These are phyloP conservation scores for Potorous gilbertii DNA, from an alignment of 2,797 vertebrate species.

Conservation along the genomic window DNA sequence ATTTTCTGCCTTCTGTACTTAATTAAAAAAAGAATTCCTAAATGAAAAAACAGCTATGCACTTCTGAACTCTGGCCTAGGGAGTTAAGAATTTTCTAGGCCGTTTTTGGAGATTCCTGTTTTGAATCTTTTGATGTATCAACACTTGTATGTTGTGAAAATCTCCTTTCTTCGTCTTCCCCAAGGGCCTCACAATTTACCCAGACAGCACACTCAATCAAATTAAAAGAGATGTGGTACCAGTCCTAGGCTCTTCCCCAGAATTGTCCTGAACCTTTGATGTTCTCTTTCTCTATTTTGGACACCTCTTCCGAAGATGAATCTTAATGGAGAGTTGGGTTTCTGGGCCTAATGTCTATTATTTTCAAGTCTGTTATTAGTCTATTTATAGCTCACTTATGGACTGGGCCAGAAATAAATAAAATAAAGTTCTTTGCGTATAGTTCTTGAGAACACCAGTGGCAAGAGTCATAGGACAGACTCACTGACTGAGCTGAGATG, in stretches of 20 bases:
- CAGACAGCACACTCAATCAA: background rate
- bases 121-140: background rate
- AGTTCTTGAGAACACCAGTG: background rate
- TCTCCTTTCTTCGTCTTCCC: background rate
- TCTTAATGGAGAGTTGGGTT: background rate
- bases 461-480: background rate
- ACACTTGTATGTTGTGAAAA: slow-evolving; percentile 1
- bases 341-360: slow-evolving; percentile 11
- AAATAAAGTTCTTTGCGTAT: background rate
- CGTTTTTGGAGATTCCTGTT: background rate
- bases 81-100: background rate
- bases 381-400: background rate
- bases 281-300: background rate
- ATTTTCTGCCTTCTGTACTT: background rate
- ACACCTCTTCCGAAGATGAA: background rate
- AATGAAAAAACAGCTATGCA: background rate
- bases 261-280: background rate
- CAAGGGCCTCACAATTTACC: slow-evolving; percentile 17
- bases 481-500: background rate
- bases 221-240: background rate
- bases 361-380: background rate
- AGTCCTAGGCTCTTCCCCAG: background rate
- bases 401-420: background rate
- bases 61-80: background rate
- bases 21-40: background rate